These are phyloP conservation scores for Esox niger DNA, from an alignment of 2,113 vertebrate genomes.

Conservation along the genomic window DNA sequence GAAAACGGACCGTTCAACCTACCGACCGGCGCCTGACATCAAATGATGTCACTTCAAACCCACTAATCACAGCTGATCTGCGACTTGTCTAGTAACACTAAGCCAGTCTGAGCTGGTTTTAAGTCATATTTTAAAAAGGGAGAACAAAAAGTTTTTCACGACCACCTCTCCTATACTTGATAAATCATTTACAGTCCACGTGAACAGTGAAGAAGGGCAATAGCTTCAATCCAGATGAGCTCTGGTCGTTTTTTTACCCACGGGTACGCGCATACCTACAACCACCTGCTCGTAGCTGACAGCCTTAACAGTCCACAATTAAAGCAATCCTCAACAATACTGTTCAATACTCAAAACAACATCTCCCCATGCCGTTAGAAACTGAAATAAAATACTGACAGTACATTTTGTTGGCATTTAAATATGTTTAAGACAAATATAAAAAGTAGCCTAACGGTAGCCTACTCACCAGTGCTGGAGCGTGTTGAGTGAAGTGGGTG, in stretches of 20 bases:
- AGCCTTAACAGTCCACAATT: neutral
- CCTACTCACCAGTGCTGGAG: slow-evolving; percentile 66
- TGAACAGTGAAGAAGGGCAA: neutral
- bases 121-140: slow-evolving; percentile 3
- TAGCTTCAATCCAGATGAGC: neutral
- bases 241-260: neutral
- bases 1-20: slow-evolving; percentile 26
- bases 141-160: slow-evolving; percentile 48
- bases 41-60: slow-evolving; percentile 20
- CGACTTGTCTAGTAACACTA: slow-evolving; percentile 5
- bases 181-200: neutral
- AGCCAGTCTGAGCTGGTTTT: neutral
- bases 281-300: slow-evolving; percentile 4
- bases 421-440: slow-evolving; percentile 2
- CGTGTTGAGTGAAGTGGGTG: slow-evolving; percentile 59
- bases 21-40: slow-evolving; percentile 25
- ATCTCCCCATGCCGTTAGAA: neutral
- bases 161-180: slow-evolving; percentile 16
- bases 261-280: neutral
- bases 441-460: slow-evolving; percentile 15
- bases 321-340: neutral
- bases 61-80: slow-evolving; percentile 11
- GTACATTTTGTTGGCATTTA: neutral
- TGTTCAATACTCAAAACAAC: neutral
- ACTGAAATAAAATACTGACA: neutral